Base-by-base conservation (phyloP, 2,888 invertebrate genomes). In the Megaustenia siamemsis region DNA sequence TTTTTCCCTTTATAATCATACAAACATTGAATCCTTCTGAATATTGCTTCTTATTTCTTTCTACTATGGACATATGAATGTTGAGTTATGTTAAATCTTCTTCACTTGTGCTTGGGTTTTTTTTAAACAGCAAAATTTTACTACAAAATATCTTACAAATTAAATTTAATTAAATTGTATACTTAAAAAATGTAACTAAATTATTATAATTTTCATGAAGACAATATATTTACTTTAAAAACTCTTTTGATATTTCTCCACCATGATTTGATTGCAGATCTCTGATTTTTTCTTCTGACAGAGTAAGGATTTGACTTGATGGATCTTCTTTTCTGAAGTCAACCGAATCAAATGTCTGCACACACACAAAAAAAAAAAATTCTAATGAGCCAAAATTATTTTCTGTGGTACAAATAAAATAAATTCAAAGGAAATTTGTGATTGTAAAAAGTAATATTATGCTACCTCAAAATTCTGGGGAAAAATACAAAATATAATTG, bases 251-350 rank as follows among this genome's bases (percentile, higher is more conserved):
- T 28, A 87, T 87, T 12, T 69, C 84, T 32, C 88, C 89, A 53
- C 86, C 86, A 12, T 86, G 73, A 71, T 83, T 63, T 35, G 82
- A 94, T 88, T 96, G 89, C 66, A 92, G 86, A 68, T 82, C 86
- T 18, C 89, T 84, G 18, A 91, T 68, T 15, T 86, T 82, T 28
- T 87, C 86, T 24, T 86, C 60, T 15, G 88, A 89, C 18, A 92
- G 77, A 28, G 95, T 95, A 77, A 96, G 94, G 87, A 98, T 96
- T 94, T 97, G 97, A 32, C 84, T 87, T 21, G 73, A 28, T 12
- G 87, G 79, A 38, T 89, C 85, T 43, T 66, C 69, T 10, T 76
- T 80, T 79, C 90, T 84, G 76, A 85, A 87, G 75, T 91, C 90
- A 43, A 79, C 85, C 73, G 90, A 86, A 6, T 86, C 40, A 63